These are phyloP conservation scores for Calameuta filiformis DNA, from an alignment of 2,888 invertebrate species.

Conservation along the genomic window DNA sequence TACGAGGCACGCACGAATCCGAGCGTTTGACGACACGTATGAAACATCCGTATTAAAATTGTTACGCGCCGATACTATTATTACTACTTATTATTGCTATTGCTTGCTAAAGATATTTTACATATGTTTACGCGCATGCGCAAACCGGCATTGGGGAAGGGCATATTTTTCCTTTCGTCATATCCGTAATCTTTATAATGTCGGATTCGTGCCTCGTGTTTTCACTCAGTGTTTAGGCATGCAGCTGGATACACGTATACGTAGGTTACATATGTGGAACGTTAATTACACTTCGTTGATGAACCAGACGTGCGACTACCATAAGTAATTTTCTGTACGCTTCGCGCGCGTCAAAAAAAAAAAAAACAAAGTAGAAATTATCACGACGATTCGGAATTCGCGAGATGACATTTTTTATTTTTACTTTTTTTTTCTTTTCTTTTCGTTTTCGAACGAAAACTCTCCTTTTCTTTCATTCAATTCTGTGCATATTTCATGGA, in stretches of 20 bases:
- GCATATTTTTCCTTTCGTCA: not conserved
- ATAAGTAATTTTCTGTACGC: constrained; percentile 15
- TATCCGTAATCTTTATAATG: not conserved
- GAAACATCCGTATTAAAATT: not conserved
- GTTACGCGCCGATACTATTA: not conserved
- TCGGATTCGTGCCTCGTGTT: not conserved
- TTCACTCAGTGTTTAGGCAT: not conserved
- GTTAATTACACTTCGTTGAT: not conserved
- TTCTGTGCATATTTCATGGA: not conserved
- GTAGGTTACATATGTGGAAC: not conserved
- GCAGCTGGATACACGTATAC: not conserved
- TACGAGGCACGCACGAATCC: not conserved
- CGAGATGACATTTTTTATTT: constrained; percentile 15
- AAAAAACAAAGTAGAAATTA: constrained; percentile 8
- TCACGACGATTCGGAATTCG: not conserved
- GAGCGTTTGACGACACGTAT: not conserved
- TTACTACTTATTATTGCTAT: too few species aligned
- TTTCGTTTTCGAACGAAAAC: constrained; percentile 15
- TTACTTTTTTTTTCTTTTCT: constrained; percentile 17
- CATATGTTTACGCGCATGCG: not conserved
- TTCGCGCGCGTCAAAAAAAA: constrained; percentile 7
- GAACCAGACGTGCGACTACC: constrained; percentile 8
- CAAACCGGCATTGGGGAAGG: not conserved
- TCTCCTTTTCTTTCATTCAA: not conserved
- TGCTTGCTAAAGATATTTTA: too few species aligned